Base-by-base conservation (phyloP, 2,888 invertebrate genomes). In the Trimorus sp. region DNA sequence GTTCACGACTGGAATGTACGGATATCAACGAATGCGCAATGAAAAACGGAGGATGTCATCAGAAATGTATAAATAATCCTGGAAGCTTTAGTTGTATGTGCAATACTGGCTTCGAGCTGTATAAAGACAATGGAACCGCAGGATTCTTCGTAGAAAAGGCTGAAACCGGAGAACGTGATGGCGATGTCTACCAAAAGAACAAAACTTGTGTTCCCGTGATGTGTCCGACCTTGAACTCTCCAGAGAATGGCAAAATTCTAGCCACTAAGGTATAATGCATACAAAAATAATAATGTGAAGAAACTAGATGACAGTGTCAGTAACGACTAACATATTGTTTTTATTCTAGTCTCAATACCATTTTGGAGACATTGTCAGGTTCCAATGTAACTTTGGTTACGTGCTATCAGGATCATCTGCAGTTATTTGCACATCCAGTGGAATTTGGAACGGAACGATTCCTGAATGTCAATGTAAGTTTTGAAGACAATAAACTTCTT, bases 371-470 rank as follows among this genome's bases (percentile, higher is more conserved):
- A 93, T 96, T 53, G 95, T 98, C 0, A 95, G 95, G 84, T 98
- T 98, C 94, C 97, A 97, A 89, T 99, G 99, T 90, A 95, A 98
- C 88, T 98, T 98, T 91, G 99, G 99, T 15, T 98, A 97, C 89
- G 96, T 98, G 0, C 96, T 98, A 94, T 95, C 96, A 78, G 98
- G 98, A 65, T 96, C 96, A 63, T 94, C 97, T 0, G 95, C 96
- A 6, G 93, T 99, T 15, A 93, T 97, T 70, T 99, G 99, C 91
- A 95, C 96, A 0, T 96, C 97, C 5, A 96, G 95, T 89, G 99
- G 99, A 60, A 94, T 94, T 42, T 99, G 99, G 99, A 98, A 98
- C 90, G 98, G 98, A 86, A 95, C 97, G 6, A 95, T 96, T 53
- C 99, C 99, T 5, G 96, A 96, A 92, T 99, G 99, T 92, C 95